Evolutionary conservation across 2,888 invertebrate species (phyloP).

Genomic region (Dascillus cervinus): DNA sequence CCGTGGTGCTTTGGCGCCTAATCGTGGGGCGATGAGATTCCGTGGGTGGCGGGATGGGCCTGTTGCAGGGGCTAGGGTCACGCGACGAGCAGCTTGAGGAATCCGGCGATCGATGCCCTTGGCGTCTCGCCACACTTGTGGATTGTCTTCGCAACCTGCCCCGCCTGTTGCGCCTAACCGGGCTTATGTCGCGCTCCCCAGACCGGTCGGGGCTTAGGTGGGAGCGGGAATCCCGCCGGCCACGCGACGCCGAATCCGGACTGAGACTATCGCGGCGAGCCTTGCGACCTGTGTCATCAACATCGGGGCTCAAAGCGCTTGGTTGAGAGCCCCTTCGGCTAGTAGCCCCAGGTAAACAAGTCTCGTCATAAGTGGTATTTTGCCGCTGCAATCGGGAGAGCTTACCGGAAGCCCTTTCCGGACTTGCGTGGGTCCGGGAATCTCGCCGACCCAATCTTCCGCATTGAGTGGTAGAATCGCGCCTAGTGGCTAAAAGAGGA

Average conservation of each 20-base stretch:
- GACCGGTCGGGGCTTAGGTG: slow-evolving; percentile 74
- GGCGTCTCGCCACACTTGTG: slow-evolving; percentile 60
- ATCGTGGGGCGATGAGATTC: slow-evolving; percentile 65
- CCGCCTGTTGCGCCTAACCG: slow-evolving; percentile 61
- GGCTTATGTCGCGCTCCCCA: slow-evolving; percentile 74
- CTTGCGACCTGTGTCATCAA: slow-evolving; percentile 58
- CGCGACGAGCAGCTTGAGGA: slow-evolving; percentile 75
- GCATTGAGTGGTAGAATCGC: slow-evolving; percentile 83
- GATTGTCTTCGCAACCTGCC: slow-evolving; percentile 70
- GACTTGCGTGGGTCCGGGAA: slow-evolving; percentile 58
- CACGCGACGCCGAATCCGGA: slow-evolving; percentile 77
- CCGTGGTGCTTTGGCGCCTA: slow-evolving; percentile 81
- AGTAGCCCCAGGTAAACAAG: slow-evolving; percentile 56
- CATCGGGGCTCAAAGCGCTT: slow-evolving; percentile 72
- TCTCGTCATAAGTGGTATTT: slow-evolving; percentile 84
- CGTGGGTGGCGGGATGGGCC: slow-evolving; percentile 46
- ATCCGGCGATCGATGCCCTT: slow-evolving; percentile 53
- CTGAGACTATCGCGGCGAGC: slow-evolving; percentile 81
- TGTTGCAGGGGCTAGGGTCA: slow-evolving; percentile 75
- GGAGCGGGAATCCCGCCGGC: slow-evolving; percentile 66
- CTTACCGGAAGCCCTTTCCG: slow-evolving; percentile 49
- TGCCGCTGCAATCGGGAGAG: slow-evolving; percentile 63
- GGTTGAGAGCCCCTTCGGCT: slow-evolving; percentile 75
- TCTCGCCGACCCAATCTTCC: slow-evolving; percentile 58
- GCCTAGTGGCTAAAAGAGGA: slow-evolving; percentile 49